Base-by-base conservation (phyloP, 1,140 invertebrate species). In the Hermetia illucens region DNA sequence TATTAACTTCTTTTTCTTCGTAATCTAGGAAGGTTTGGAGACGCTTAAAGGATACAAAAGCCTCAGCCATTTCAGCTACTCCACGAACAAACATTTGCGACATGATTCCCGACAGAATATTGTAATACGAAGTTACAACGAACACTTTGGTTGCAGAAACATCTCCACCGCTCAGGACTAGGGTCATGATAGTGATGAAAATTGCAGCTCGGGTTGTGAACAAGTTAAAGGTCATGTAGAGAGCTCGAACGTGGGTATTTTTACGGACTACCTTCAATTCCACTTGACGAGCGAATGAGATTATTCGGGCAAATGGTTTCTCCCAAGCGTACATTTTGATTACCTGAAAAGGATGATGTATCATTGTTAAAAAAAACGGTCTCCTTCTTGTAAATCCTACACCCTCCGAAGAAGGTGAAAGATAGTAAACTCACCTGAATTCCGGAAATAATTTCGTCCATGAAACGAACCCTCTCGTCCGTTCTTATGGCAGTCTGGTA, bases 241-340 rank as follows among this genome's bases (percentile, higher is more conserved):
- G 52, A 1, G 74, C 79, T 41, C 80, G 69, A 2, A 85, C 64
- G 38, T 75, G 74, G 0, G 78, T 75, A 10, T 70, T 68, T 39
- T 75, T 74, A 9, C 57, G 64, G 1, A 82, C 70, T 5, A 75
- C 66, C 36, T 61, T 63, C 2, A 79, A 49, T 58, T 82, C 32
- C 12, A 5, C 3, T 4, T 5, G 16, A 4, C 32, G 3, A 10
- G 32, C n/a, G 10, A 16, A 15, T 34, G n/a, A 10, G 10, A 17
- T 5, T 5, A 68, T 52, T 38, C 65, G 58, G 30, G 72, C 66
- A 55, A 91, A 89, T 25, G 77, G 69, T 49, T 81, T 74, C 56
- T 91, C 88, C 87, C 87, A 92, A 1, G 79, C 79, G 61, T 89
- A 87, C 75, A 91, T 83, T 70, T 93, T 92, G 41, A 93, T 82